Evolutionary conservation across 2,797 vertebrate genomes (phyloP).

Genomic region (Mionectes olivaceus): DNA sequence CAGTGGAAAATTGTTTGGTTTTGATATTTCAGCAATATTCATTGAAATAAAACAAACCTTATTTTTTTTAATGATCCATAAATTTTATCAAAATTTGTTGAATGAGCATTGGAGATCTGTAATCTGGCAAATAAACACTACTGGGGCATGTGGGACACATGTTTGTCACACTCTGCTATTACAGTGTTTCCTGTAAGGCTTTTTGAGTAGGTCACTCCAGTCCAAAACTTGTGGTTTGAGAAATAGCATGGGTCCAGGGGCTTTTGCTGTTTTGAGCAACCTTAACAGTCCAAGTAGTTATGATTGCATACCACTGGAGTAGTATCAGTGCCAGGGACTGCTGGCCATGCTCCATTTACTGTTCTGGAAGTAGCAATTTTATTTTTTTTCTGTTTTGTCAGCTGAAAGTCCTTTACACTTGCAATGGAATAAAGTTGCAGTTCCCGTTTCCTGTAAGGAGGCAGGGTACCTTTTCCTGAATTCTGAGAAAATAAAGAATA

Average conservation of each 20-base stretch:
- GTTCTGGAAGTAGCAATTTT: not conserved
- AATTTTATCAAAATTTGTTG: not conserved
- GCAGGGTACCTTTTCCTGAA: not conserved
- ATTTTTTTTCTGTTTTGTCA: not conserved
- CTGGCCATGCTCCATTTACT: not conserved
- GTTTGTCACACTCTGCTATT: not conserved
- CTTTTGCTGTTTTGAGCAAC: not conserved
- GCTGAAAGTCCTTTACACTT: not conserved
- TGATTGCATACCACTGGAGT: not conserved
- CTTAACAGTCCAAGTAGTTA: not conserved
- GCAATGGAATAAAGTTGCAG: not conserved
- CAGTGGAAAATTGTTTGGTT: not conserved
- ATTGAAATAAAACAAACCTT: accelerated
- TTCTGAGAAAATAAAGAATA: not conserved
- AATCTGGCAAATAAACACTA: not conserved
- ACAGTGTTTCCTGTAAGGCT: not conserved
- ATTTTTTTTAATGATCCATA: not conserved
- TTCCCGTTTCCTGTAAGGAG: not conserved
- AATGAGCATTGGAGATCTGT: not conserved
- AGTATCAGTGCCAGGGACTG: not conserved
- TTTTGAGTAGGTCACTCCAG: not conserved
- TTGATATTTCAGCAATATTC: not conserved
- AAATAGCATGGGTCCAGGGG: not conserved
- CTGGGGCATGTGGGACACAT: accelerated
- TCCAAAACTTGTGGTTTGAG: not conserved